These are phyloP conservation scores for Nephila pilipes DNA, from an alignment of 1,140 invertebrate species.

Conservation along the genomic window DNA sequence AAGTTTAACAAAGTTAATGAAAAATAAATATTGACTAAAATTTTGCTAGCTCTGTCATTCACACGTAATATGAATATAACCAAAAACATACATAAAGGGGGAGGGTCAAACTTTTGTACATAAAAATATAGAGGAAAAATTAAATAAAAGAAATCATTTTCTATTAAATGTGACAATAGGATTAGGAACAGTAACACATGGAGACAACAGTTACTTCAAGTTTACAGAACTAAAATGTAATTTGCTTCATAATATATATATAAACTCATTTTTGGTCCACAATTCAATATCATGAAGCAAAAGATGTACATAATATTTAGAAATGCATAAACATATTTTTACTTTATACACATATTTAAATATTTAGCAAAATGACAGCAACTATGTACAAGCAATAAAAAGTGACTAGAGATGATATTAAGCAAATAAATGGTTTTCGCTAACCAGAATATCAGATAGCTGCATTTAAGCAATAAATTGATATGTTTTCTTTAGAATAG, in stretches of 20 bases:
- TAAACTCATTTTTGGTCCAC: conserved; percentile 67
- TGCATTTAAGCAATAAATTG: conserved; percentile 57
- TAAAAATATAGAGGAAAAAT: neutral
- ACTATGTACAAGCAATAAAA: conserved; percentile 70
- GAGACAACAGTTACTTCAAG: neutral
- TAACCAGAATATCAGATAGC: conserved; percentile 26
- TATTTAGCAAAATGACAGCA: conserved; percentile 43
- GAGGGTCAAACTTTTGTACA: neutral
- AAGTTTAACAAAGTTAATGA: too few relatives aligned
- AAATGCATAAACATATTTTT: conserved; percentile 69
- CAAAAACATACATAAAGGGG: neutral
- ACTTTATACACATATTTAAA: conserved; percentile 64
- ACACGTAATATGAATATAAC: neutral
- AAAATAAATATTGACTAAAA: too few relatives aligned
- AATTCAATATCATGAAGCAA: conserved; percentile 66
- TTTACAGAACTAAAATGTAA: neutral
- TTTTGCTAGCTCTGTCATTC: neutral
- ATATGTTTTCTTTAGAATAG: conserved; percentile 60
- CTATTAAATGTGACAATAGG: neutral
- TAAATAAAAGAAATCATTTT: conserved; percentile 11
- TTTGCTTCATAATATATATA: conserved; percentile 41
- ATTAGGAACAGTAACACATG: conserved; percentile 2
- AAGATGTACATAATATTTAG: neutral
- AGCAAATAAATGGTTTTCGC: conserved; percentile 43
- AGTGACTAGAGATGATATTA: conserved; percentile 63